These are phyloP conservation scores for Sphaerodactylus townsendi DNA, from an alignment of 2,113 vertebrate species.

Conservation along the genomic window DNA sequence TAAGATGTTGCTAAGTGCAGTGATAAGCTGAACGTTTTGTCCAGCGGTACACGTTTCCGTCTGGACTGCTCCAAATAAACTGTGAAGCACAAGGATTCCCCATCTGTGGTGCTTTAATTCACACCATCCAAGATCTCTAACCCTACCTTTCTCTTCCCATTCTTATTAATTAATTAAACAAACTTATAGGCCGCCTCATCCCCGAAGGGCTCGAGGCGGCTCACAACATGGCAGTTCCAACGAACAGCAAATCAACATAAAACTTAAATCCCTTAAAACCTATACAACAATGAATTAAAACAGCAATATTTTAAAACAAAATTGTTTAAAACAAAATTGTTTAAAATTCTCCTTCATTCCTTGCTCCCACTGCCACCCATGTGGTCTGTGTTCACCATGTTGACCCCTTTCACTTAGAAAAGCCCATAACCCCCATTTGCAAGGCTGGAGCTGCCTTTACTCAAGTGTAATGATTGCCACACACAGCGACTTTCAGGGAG, in stretches of 20 bases:
- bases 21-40: neutral
- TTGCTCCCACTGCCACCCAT: neutral
- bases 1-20: neutral
- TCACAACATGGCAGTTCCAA: no score
- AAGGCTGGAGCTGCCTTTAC: neutral
- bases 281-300: no score
- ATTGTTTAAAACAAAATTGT: no score
- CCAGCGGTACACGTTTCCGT: neutral
- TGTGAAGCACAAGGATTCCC: neutral
- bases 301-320: no score
- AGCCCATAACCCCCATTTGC: no score
- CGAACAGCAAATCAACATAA: no score
- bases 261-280: no score
- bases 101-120: neutral
- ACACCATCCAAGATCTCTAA: neutral
- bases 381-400: neutral
- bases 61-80: neutral
- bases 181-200: no score
- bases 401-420: neutral
- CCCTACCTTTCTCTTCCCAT: neutral
- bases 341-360: no score
- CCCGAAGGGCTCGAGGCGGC: no score
- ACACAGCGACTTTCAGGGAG: constrained; percentile 83
- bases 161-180: no score
- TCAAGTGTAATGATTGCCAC: neutral